Base-by-base conservation (phyloP, 1,140 invertebrate species). In the Samia ricini region DNA sequence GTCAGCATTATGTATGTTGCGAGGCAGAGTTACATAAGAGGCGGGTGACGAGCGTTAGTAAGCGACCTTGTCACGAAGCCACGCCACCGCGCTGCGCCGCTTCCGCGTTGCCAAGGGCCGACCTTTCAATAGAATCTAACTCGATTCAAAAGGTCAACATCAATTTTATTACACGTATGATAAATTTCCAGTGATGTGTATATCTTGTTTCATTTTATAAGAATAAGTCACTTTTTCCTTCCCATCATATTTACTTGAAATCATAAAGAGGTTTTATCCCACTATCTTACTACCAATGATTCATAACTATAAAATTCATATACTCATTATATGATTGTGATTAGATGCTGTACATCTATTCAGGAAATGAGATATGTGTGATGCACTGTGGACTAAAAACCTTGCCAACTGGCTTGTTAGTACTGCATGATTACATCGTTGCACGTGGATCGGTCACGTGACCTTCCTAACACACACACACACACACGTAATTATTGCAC, bases 61-160 rank as follows among this genome's bases (percentile, higher is more conserved):
- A 64, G 60, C 75, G 86, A 82, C 84, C 82, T 89, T 85, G 85
- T 76, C 69, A 74, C 66, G 74, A 77, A 79, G 76, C 79, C 75
- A 74, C 74, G 75, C 26, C 61, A 74, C 85, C 86, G 83, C 83
- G 83, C 87, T 74, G 73, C 66, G n/a, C 26, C 61, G 75, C 76
- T 88, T 89, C 85, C 86, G 83, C 83, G 83, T 88, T 74, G 73
- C 66, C 63, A 73, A 82, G 83, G 75, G 84, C 78, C 66, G 72
- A 70, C 79, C 75, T 76, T 79, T 71, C 68, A 63, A 56, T 66
- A 51, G 59, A 29, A 58, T 61, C 49, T 58, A 33, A 26, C 48
- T 21, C 36, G 42, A 23, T 49, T 49, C 22, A n/a, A 59, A 48
- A 23, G 36, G 57, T 50, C 57, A 24, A n/a, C 12, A 24, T 21